Evolutionary conservation across 2,888 invertebrate species (phyloP), one percentile per base, ranked within the genome.

Genomic region (Lordiphosa andalusiaca): DNA sequence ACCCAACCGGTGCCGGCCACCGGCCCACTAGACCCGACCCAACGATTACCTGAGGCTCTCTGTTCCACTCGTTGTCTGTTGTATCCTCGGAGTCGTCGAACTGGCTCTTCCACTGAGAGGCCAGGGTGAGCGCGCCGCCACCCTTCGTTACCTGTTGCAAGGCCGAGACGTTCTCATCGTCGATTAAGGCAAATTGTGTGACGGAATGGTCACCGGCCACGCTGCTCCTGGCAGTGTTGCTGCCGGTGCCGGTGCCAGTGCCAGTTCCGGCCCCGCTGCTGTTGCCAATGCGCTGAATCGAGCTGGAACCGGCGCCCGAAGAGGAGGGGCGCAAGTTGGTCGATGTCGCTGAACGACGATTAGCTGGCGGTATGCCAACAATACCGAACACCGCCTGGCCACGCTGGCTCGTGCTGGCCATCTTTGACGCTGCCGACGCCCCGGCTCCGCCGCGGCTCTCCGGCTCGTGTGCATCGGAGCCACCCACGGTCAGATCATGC

Each of bases 81-180:
- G 96, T 96, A 84, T 97, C 97, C 73, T 98, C 97, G 0, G 97
- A 97, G 88, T 98, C 97, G 84, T 97, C 97, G 87, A 98, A 98
- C 88, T 98, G 97, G 0, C 97, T 97, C 87, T 97, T 97, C 97
- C 98, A 98, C 84, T 95, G 95, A 13, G 97, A 97, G 1, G 96
- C 97, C 12, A 98, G 90, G 0, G 98, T 98, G 7, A 97, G 90
- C 0, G 96, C 96, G 0, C 96, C 96, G 36, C 96, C 95, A 12
- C 96, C 95, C 86, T 95, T 93, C 0, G 96, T 97, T 49, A 96
- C 95, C 91, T 96, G 96, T 87, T 96, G 96, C 69, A 95, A 87
- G 0, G 95, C 95, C 3, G 96, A 97, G 0, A 96, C 95, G 85
- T 97, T 97, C 72, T 97, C 97, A 86, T 97, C 97, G 86, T 97